These are phyloP conservation scores for Nasonia giraulti DNA, from an alignment of 1,140 invertebrate species.

Conservation along the genomic window DNA sequence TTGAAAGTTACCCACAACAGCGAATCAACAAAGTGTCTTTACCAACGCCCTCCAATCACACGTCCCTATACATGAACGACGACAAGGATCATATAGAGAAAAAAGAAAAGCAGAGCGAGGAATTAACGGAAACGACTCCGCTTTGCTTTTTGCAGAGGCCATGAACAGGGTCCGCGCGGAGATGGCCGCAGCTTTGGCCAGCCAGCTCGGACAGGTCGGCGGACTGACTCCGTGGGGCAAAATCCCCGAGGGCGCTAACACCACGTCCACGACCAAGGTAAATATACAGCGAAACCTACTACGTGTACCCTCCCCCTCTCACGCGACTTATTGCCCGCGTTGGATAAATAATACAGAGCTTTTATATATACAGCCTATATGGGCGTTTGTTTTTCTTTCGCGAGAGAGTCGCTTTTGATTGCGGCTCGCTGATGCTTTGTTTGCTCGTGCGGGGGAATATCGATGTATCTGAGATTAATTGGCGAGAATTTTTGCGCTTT, in stretches of 20 bases:
- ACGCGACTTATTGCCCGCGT: not conserved
- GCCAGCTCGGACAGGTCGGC: conserved; percentile 56
- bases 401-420: too few relatives aligned
- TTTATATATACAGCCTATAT: not conserved
- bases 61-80: too few relatives aligned
- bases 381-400: not conserved
- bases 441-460: too few relatives aligned
- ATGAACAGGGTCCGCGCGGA: conserved; percentile 70
- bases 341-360: not conserved
- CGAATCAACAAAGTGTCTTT: too few relatives aligned
- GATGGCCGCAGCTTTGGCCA: conserved; percentile 63
- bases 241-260: conserved; percentile 74
- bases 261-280: conserved; percentile 76
- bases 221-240: conserved; percentile 57
- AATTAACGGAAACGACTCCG: conserved; percentile 33
- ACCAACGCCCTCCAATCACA: too few relatives aligned
- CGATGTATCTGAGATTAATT: too few relatives aligned
- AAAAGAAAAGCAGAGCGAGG: not conserved
- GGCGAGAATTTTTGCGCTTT: too few relatives aligned
- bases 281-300: conserved; percentile 41
- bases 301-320: not conserved
- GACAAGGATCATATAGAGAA: not conserved
- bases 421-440: too few relatives aligned
- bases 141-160: conserved; percentile 66
- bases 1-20: too few relatives aligned